These are phyloP conservation scores for Agapornis canus DNA, from an alignment of 2,797 vertebrate genomes.

Conservation along the genomic window DNA sequence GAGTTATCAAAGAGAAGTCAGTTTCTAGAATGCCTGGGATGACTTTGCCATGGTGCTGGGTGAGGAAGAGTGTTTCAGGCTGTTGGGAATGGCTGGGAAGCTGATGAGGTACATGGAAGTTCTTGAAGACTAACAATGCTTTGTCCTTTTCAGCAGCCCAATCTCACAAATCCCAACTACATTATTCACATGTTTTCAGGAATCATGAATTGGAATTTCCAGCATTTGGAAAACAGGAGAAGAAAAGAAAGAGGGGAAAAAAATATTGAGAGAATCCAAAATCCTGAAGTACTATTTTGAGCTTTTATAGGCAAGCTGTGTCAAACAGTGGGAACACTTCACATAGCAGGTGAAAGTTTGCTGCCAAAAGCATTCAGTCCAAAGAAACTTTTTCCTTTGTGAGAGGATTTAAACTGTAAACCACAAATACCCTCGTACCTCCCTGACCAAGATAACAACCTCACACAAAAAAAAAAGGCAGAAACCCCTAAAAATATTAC, in stretches of 20 bases:
- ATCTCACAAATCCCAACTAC: not conserved
- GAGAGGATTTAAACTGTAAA: constrained; percentile 64
- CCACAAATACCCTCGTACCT: constrained; percentile 62
- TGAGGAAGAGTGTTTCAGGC: not conserved
- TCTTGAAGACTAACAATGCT: not conserved
- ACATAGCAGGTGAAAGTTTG: constrained; percentile 52
- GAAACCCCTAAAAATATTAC: constrained; percentile 64
- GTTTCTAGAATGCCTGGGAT: not conserved
- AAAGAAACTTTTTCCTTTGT: constrained; percentile 69
- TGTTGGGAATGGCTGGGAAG: not conserved
- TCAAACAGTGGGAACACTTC: constrained; percentile 49
- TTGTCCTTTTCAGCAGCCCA: not conserved
- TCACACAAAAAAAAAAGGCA: not conserved
- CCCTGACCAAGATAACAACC: constrained; percentile 55
- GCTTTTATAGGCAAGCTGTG: constrained; percentile 6
- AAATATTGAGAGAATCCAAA: not conserved
- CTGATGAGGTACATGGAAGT: not conserved
- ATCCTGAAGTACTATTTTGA: constrained; percentile 36
- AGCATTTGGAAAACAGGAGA: constrained; percentile 3
- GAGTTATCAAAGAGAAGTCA: constrained; percentile 23
- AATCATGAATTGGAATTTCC: not conserved
- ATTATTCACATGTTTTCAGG: not conserved
- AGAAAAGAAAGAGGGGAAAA: not conserved
- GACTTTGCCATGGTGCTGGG: not conserved
- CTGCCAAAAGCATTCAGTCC: constrained; percentile 33